Base-by-base conservation (phyloP, 2,797 vertebrate species). In the Ispidina picta region DNA sequence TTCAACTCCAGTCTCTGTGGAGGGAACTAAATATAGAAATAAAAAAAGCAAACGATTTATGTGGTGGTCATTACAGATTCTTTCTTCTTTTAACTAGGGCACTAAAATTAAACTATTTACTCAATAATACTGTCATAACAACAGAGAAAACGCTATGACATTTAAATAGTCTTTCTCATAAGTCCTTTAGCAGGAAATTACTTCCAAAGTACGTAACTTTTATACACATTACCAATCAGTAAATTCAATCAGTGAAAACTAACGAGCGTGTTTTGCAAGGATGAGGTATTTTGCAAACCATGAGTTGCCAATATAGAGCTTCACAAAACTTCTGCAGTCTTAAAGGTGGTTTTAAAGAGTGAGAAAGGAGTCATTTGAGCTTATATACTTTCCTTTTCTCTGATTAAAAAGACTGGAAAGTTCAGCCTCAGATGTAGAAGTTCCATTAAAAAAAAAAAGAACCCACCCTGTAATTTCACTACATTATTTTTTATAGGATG, bases 81-180 rank as follows among this genome's bases (percentile, higher is more conserved):
- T 93, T 96, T 95, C 87, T 69, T 94, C 86, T 96, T 95, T 97
- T 94, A 97, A 97, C 93, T 89, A 84, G 91, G 90, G 82, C 88
- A 95, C 93, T 97, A 94, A 97, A 97, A 96, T 97, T 95, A 97
- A 97, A 97, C 93, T 97, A 95, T 97, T 97, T 97, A 97, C 94
- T 97, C 90, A 92, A 95, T 96, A 95, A 94, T 72, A 93, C 92
- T 96, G 91, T 96, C 96, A 94, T 95, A 97, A 96, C 95, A 96
- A 94, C 77, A 96, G 91, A 88, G 94, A 94, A 96, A 91, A 94
- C 1, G 4, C 89, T 74, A 76, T 54, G 51, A 94, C 91, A 95
- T 89, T 97, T 94, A 94, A 96, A 96, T 80, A 97, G 95, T 76
- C 87, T 96, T 96, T 96, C 90, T 91, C 93, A 96, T 94, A 93